These are phyloP conservation scores for Ormia ochracea DNA, from an alignment of 2,888 invertebrate species.

Conservation along the genomic window DNA sequence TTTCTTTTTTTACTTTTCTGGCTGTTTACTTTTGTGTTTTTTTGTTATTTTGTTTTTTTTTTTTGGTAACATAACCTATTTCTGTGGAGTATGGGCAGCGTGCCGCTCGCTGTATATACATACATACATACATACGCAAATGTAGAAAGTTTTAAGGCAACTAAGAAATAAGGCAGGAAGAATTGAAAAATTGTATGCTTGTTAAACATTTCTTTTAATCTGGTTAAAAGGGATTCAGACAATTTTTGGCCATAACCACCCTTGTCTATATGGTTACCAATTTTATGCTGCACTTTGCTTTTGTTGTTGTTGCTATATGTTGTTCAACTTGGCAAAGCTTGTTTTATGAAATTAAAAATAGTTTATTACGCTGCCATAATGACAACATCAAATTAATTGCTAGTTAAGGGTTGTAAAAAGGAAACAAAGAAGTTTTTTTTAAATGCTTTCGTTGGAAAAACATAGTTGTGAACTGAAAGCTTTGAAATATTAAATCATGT, in stretches of 20 bases:
- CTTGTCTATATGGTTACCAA: background rate
- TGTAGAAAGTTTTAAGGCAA: constrained; percentile 34
- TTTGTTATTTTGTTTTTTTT: background rate
- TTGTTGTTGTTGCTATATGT: background rate
- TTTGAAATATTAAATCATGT: too few relatives aligned
- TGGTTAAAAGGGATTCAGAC: constrained; percentile 39
- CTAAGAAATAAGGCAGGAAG: constrained; percentile 36
- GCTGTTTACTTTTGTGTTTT: background rate
- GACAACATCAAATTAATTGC: background rate
- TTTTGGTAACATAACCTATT: constrained; percentile 57
- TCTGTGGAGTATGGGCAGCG: constrained; percentile 48
- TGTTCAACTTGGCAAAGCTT: background rate
- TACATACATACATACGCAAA: background rate
- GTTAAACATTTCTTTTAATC: constrained; percentile 43
- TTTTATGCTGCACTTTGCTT: background rate
- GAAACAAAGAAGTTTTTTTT: too few relatives aligned
- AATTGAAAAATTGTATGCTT: background rate
- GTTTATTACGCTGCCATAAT: background rate
- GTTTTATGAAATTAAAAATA: background rate
- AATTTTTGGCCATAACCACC: constrained; percentile 12
- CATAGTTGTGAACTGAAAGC: too few relatives aligned
- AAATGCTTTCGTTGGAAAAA: too few relatives aligned
- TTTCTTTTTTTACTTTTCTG: too few relatives aligned
- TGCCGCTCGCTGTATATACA: background rate
- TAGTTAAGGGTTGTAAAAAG: background rate